Base-by-base conservation (phyloP, 2,888 invertebrate species). In the Craniophora ligustri region DNA sequence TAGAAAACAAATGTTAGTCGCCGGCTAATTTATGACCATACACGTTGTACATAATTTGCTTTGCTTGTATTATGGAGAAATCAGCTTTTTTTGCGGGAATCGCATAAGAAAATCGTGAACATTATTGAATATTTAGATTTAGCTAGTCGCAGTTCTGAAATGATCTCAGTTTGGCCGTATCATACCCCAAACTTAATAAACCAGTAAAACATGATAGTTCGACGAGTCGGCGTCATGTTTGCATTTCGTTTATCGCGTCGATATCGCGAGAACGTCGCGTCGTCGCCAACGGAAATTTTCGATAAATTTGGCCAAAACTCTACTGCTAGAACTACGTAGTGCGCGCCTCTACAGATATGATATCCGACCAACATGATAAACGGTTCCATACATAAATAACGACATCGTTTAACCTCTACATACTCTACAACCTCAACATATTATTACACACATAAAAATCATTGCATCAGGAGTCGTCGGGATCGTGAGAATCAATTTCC, bases 241-340 rank as follows among this genome's bases (percentile, higher is more conserved):
- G 83, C 81, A 78, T 81, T 86, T 75, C 76, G 79, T 83, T 87
- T 86, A 87, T 86, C 84, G 78, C 76, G 49, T 65, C 72, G 78
- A 73, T 79, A 76, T 77, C 78, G 65, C 66, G 72, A 56, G 58
- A 60, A 61, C 68, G 72, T 64, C 75, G 78, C 68, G 72, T 64
- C 75, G 78, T 63, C 61, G 67, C 59, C 78, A 75, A 67, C 80
- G 84, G 83, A 86, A 83, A 79, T 84, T 84, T 86, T 86, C 75
- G 82, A 83, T 86, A 83, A 86, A 79, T 85, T 82, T 74, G 70
- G 72, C 68, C 58, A 67, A 74, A 68, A 67, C 72, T 57, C 51
- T 58, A 69, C 69, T 69, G 66, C 72, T 73, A 60, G 47, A n/a
- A 56, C 59, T 72, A 70, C 63, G 68, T 70, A 68, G 63, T 49